Evolutionary conservation across 2,113 vertebrate genomes (phyloP), one percentile per base, ranked within the genome.

Genomic region (Phaethornis superciliosus): DNA sequence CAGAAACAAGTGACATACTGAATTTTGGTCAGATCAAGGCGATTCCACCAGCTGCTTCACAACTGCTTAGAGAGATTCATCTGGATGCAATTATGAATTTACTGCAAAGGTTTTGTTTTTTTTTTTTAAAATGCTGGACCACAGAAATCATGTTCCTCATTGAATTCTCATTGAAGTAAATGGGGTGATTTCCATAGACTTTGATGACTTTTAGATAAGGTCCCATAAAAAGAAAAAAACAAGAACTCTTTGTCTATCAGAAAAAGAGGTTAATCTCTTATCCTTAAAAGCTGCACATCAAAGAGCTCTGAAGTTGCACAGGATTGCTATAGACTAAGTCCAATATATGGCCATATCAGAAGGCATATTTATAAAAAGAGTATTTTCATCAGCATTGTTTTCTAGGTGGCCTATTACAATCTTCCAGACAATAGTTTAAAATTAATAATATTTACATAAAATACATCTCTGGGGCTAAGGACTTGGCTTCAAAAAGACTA

Each of bases 61-160:
- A 88, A 85, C 37, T 47, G 13, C 75, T 91, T 55, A 5, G 3
- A 86, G 91, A 86, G 94, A 86, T 40, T 91, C 89, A 95, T 97
- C 93, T 96, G 93, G 91, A 93, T 83, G 46, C 71, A 88, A 94
- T 92, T 89, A 82, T 8, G 58, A 54, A 59, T 93, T 68, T 37
- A 69, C 63, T 82, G 81, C 32, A 67, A 76, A 85, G 69, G 28
- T 87, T 81, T 60, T 82, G 37, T 74, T 56, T 2, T 3, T 28
- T 49, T 62, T 67, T 49, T 62, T 67, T 32, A 6, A 9, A 81
- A 69, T 27, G 27, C 13, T 2, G 4, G 68, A 65, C 63, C 79
- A 81, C 52, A 85, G 81, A 89, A 91, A 77, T 67, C 49, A 85
- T 30, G 60, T 47, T 74, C 52, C 27, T 77, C 30, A 60, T 83